Evolutionary conservation across 2,113 vertebrate species (phyloP).

Genomic region (Etia nguti): DNA sequence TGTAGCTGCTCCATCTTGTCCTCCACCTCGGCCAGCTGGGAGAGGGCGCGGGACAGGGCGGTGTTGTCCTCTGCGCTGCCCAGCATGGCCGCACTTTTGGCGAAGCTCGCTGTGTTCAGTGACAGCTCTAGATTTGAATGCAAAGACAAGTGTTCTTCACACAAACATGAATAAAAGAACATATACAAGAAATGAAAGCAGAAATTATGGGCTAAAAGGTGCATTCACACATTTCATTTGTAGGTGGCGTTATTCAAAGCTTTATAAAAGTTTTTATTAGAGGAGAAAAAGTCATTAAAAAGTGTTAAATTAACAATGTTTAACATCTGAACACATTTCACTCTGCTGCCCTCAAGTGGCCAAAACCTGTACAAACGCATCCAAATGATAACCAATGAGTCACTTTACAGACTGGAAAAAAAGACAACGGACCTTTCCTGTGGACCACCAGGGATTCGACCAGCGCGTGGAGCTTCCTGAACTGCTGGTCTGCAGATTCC

Average conservation of each 20-base stretch:
- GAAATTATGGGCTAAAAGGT: background rate
- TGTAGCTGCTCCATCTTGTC: constrained; percentile 95
- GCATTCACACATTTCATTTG: background rate
- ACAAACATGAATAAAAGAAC: background rate
- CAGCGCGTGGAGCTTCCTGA: constrained; percentile 85
- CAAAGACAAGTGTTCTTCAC: background rate
- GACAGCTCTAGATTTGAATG: constrained; percentile 73
- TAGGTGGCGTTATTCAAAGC: background rate
- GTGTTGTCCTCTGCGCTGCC: constrained; percentile 98
- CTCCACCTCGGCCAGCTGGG: constrained; percentile 95
- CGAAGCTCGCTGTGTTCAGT: constrained; percentile 87
- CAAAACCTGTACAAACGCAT: background rate
- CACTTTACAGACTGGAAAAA: background rate
- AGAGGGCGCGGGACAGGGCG: constrained; percentile 88
- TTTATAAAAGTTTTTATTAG: background rate
- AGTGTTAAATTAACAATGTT: background rate
- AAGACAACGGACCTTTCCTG: constrained; percentile 80
- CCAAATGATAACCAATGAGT: background rate
- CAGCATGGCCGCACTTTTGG: constrained; percentile 95
- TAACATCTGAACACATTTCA: background rate
- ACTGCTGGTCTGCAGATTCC: constrained; percentile 89
- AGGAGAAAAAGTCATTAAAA: background rate
- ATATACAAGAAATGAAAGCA: background rate
- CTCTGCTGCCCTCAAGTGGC: background rate
- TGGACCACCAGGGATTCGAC: constrained; percentile 89